Conservation (phyloP, 1,140 invertebrate genomes). For the Drosophila subobscura region DNA sequence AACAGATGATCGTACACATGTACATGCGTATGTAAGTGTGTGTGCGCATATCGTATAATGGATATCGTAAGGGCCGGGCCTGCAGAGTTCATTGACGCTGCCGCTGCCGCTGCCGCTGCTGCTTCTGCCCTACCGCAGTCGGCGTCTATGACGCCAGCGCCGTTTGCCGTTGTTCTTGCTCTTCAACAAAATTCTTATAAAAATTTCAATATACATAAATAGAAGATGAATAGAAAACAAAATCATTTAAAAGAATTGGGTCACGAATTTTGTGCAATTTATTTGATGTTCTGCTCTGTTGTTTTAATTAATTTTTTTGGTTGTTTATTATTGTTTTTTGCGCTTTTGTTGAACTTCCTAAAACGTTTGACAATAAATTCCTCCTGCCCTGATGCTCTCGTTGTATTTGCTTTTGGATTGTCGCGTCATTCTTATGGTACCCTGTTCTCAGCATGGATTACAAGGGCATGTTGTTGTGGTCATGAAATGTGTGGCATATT, state of each 20-base stretch:
- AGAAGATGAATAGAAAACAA: constrained; percentile 61
- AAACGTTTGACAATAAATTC: constrained; percentile 52
- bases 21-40: constrained; percentile 16
- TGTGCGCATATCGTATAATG: constrained; percentile 3
- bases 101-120: constrained; percentile 12
- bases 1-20: constrained; percentile 42
- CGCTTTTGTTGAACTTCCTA: constrained; percentile 57
- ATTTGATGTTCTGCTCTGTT: constrained; percentile 60
- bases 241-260: constrained; percentile 65
- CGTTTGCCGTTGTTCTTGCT: constrained; percentile 6
- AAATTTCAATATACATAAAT: constrained; percentile 68
- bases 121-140: too few species aligned
- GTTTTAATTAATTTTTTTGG: constrained; percentile 21
- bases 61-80: constrained; percentile 60
- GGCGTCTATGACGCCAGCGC: background rate
- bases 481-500: too few species aligned
- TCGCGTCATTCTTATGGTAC: constrained; percentile 22
- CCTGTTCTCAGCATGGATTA: too few species aligned
- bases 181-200: constrained; percentile 10
- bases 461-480: too few species aligned
- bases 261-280: constrained; percentile 74
- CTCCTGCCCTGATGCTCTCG: background rate
- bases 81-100: constrained; percentile 69
- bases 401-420: constrained; percentile 17
- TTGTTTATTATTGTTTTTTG: constrained; percentile 23